Conservation (phyloP, 2,113 vertebrate genomes). For the Seriola rivoliana region DNA sequence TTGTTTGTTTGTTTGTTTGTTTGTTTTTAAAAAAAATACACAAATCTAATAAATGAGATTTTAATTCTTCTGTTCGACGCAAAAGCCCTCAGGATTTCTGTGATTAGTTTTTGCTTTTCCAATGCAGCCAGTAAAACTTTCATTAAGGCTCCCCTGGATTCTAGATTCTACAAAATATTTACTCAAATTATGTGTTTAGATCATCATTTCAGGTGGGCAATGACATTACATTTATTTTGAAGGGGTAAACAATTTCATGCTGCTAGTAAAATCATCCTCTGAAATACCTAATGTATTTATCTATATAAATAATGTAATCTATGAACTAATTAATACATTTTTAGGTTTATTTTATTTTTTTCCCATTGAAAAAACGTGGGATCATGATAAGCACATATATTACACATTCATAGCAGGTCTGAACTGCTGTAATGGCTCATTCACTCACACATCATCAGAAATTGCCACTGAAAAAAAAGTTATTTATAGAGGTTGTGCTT, state of each 20-base stretch:
- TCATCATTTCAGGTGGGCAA: background rate
- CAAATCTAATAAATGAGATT: conserved; percentile 39
- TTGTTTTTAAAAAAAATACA: background rate
- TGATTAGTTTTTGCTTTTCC: conserved; percentile 65
- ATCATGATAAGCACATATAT: background rate
- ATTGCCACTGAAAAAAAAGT: background rate
- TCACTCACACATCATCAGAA: background rate
- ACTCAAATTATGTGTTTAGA: conserved; percentile 20
- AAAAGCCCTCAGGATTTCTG: conserved; percentile 39
- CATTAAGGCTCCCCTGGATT: conserved; percentile 58
- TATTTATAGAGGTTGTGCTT: background rate
- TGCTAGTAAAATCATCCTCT: background rate
- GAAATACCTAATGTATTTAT: background rate
- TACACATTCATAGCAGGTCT: background rate
- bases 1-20: background rate
- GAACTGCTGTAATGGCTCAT: background rate
- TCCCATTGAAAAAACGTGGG: background rate
- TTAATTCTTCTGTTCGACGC: conserved; percentile 40
- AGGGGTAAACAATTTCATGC: background rate
- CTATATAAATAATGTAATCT: background rate
- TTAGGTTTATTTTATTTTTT: background rate
- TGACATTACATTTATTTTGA: conserved; percentile 15
- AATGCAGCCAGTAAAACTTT: conserved; percentile 61
- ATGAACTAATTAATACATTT: background rate
- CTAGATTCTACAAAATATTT: conserved; percentile 28